A percentile compares a stretch with the other conserved stretches of the same genome.
phyloP scores from a whole-genome alignment of 2,113 vertebrate species.

The Pionites leucogaster region DNA sequence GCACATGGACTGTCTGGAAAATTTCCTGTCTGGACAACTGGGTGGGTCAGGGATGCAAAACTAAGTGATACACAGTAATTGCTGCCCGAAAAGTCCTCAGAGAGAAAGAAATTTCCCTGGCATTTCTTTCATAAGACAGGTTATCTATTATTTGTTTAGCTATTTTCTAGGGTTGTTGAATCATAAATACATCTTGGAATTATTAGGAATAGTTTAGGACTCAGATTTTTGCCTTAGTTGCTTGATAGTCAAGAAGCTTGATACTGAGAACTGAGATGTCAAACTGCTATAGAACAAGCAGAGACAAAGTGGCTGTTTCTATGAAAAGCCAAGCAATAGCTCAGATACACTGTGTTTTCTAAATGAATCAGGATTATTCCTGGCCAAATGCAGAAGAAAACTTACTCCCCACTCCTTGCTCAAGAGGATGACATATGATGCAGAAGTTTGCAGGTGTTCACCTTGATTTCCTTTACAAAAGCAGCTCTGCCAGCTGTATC shows the following conservation, averaged over 20 bases:
- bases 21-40: not conserved
- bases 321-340: not conserved
- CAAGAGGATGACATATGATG: not conserved
- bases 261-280: not conserved
- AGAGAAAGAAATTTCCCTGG: not conserved
- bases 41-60: not conserved
- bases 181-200: not conserved
- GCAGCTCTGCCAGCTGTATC: not conserved
- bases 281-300: not conserved
- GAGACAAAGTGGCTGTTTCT: not conserved
- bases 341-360: not conserved
- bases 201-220: not conserved
- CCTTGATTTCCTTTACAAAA: not conserved
- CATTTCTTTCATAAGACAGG: not conserved
- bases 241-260: not conserved
- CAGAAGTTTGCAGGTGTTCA: not conserved
- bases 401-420: not conserved
- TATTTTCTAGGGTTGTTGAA: not conserved
- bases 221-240: not conserved
- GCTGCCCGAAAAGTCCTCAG: not conserved
- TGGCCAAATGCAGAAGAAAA: not conserved
- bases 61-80: not conserved
- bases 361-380: not conserved
- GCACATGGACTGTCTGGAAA: not conserved
- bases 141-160: not conserved